A percentile compares a stretch with the other conserved stretches of the same genome.
Evolutionary conservation across 2,113 vertebrate genomes (phyloP).

Genomic region (Budorcas taxicolor): DNA sequence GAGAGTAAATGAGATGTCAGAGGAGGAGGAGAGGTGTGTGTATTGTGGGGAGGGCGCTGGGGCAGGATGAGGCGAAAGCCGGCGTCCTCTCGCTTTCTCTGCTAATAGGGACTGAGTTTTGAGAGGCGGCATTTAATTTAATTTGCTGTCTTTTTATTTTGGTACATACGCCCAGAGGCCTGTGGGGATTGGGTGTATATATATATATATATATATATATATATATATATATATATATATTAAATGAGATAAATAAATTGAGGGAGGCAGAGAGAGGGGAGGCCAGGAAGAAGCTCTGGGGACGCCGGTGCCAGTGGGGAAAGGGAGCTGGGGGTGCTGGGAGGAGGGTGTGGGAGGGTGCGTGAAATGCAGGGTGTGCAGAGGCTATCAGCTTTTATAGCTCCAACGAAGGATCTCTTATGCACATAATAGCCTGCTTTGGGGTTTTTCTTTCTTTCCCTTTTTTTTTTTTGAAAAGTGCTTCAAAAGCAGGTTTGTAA

Average conservation of each 20-base stretch:
- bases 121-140: conserved; percentile 61
- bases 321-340: background rate
- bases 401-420: background rate
- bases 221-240: background rate
- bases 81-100: background rate
- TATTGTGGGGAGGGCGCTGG: background rate
- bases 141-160: conserved; percentile 70
- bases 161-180: conserved; percentile 38
- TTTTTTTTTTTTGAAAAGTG: conserved; percentile 34
- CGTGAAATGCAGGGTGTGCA: background rate
- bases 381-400: conserved; percentile 14
- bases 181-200: conserved; percentile 29
- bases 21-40: background rate
- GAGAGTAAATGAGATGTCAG: background rate
- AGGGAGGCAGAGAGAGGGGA: background rate
- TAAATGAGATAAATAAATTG: conserved; percentile 62
- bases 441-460: background rate
- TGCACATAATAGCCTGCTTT: background rate
- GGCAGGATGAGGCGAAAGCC: rapidly evolving
- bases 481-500: conserved; percentile 68
- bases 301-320: background rate
- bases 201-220: background rate
- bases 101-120: conserved; percentile 25
- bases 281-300: background rate
- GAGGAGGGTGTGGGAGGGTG: no score